A percentile compares a stretch with the other conserved stretches of the same genome.
phyloP scores from a whole-genome alignment of 2,797 vertebrate genomes.

The Knipowitschia caucasica region DNA sequence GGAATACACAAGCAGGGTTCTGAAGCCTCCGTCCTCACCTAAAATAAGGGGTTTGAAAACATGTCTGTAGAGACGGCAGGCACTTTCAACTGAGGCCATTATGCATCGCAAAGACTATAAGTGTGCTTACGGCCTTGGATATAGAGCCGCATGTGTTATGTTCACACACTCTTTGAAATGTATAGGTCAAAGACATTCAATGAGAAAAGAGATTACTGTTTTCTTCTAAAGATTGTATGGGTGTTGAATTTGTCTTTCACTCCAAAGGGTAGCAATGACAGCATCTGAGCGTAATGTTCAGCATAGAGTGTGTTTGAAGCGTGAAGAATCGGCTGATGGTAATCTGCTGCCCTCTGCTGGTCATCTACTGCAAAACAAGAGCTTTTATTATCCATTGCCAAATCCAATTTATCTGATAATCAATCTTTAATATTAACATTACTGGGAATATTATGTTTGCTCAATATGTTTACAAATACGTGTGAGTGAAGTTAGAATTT shows the following conservation, averaged over 20 bases:
- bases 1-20: constrained; percentile 33
- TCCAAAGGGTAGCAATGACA: background rate
- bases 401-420: too few species aligned
- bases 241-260: background rate
- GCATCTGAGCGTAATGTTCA: background rate
- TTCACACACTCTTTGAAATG: constrained; percentile 7
- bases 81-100: constrained; percentile 25
- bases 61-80: background rate
- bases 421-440: too few species aligned
- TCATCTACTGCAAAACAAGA: background rate
- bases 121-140: constrained; percentile 28
- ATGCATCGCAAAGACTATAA: constrained; percentile 36
- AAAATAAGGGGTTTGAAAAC: constrained; percentile 24
- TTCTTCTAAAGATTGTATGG: background rate
- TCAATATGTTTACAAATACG: too few species aligned
- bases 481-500: too few species aligned
- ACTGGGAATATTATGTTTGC: too few species aligned
- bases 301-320: background rate
- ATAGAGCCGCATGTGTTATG: constrained; percentile 32
- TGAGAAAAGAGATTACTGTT: constrained; percentile 13
- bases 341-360: constrained; percentile 60
- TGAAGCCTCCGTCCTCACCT: constrained; percentile 28
- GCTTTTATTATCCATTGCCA: background rate
- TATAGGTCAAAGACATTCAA: constrained; percentile 26
- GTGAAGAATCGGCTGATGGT: background rate